A percentile compares a stretch with the other conserved stretches of the same genome.
Conservation (phyloP, 2,797 vertebrate genomes). For the Molothrus ater region DNA sequence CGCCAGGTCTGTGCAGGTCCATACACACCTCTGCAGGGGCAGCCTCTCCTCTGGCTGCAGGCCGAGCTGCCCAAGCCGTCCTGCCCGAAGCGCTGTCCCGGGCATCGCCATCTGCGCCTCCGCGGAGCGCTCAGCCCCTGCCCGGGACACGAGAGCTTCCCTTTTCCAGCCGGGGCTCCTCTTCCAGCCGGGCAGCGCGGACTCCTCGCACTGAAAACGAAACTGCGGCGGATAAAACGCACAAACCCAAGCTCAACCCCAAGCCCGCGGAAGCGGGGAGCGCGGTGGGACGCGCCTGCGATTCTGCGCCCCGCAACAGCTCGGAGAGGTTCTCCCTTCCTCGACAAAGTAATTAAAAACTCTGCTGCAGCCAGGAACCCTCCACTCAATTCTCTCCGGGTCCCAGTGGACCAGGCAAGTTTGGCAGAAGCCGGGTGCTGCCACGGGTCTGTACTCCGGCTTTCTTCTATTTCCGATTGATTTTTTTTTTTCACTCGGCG, state of each 20-base stretch:
- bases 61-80: neutral
- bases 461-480: conserved; percentile 9
- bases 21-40: neutral
- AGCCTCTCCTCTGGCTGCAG: neutral
- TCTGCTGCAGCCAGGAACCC: neutral
- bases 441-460: conserved; percentile 22
- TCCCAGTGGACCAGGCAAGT: neutral
- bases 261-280: neutral
- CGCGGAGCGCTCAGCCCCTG: no score
- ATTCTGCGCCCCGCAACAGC: neutral
- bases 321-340: neutral
- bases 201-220: neutral
- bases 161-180: neutral
- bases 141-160: no score
- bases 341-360: conserved; percentile 15
- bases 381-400: neutral
- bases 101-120: neutral
- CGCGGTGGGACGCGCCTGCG: neutral
- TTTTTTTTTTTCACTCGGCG: neutral
- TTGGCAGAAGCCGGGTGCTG: conserved; percentile 14
- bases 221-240: neutral
- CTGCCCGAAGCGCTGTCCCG: neutral
- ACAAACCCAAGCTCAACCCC: no score
- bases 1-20: conserved; percentile 1
- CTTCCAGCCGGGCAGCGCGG: neutral